Conservation (phyloP, 1,140 invertebrate species). For the Steinernema feltiae region DNA sequence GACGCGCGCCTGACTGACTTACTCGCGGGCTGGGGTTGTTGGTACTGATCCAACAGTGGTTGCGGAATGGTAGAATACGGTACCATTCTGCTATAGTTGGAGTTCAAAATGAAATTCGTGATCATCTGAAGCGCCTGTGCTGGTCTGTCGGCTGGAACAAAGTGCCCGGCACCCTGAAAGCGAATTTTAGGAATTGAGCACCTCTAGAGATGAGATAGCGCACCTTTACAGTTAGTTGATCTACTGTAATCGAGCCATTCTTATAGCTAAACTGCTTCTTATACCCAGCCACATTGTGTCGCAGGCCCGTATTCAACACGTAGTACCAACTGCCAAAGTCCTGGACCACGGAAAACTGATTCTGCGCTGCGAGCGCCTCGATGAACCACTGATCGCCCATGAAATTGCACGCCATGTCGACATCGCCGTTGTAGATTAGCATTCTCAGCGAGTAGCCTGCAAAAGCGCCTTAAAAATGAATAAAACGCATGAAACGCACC, state of each 20-base stretch:
- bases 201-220: conserved; percentile 13
- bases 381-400: conserved; percentile 63
- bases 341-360: background rate
- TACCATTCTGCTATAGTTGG: background rate
- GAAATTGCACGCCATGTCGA: conserved; percentile 63
- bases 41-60: background rate
- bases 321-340: background rate
- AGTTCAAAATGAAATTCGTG: conserved; percentile 47
- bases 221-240: conserved; percentile 18
- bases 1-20: too few species aligned
- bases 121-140: conserved; percentile 59
- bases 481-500: background rate
- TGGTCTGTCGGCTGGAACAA: conserved; percentile 63
- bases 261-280: background rate
- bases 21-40: background rate
- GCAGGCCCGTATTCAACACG: conserved; percentile 58
- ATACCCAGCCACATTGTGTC: background rate
- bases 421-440: conserved; percentile 63
- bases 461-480: background rate
- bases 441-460: conserved; percentile 31
- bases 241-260: background rate
- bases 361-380: conserved; percentile 38
- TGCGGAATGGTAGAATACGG: background rate
- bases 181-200: background rate
- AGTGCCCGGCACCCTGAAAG: conserved; percentile 62